Conservation (phyloP, 1,140 invertebrate genomes). For the Andricus grossulariae region DNA sequence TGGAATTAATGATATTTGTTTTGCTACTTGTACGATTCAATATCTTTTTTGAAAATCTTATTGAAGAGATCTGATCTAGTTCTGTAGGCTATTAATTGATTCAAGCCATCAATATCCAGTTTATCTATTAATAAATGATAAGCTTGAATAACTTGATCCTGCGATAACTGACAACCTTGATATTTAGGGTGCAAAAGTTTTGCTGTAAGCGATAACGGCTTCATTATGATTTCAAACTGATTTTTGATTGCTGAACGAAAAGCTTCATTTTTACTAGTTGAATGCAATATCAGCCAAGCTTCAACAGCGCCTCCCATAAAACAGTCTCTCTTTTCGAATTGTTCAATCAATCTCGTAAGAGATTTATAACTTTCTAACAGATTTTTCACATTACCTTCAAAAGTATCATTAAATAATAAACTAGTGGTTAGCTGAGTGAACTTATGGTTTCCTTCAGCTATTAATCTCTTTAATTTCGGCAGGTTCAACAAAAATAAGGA, state of each 20-base stretch:
- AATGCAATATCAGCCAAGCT: no score
- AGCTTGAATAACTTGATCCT: background rate
- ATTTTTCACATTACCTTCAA: background rate
- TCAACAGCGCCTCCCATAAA: no score
- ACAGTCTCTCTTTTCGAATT: background rate
- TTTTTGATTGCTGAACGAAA: no score
- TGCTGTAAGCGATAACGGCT: background rate
- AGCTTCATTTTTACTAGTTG: no score
- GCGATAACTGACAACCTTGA: background rate
- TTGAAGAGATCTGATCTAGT: background rate
- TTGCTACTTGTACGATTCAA: background rate
- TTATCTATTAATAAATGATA: background rate
- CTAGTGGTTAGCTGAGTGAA: background rate
- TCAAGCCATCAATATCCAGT: background rate
- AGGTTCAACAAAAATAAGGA: background rate
- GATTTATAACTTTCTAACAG: background rate
- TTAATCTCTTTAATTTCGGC: background rate
- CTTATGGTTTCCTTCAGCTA: background rate
- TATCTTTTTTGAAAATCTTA: background rate
- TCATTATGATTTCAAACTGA: no score
- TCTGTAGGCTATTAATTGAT: background rate
- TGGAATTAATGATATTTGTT: no score
- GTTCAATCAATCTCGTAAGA: background rate
- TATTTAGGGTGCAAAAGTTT: background rate
- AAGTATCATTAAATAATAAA: background rate